Evolutionary conservation across 2,797 vertebrate species (phyloP).

Genomic region (Hyperoplus immaculatus): DNA sequence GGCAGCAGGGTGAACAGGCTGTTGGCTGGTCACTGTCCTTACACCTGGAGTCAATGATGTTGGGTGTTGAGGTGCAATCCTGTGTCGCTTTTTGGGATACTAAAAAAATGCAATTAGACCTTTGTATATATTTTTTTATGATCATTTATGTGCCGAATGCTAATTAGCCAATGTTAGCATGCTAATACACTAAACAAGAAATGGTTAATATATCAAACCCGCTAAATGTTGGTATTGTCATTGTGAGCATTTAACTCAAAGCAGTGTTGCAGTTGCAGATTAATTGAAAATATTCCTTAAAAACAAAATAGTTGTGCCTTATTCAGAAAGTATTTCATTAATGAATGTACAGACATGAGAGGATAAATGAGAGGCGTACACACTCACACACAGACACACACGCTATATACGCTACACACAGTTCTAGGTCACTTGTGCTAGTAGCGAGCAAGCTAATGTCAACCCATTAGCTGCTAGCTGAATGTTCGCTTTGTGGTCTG

Average conservation of each 20-base stretch:
- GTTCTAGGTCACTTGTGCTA: too few relatives aligned
- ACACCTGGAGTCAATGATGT: slow-evolving; percentile 1
- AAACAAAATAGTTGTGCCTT: background rate
- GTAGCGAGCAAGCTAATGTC: background rate
- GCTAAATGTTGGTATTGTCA: background rate
- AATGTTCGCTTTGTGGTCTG: background rate
- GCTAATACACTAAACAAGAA: background rate
- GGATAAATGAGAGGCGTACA: background rate
- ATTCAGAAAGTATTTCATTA: background rate
- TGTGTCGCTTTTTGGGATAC: background rate
- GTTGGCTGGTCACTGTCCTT: background rate
- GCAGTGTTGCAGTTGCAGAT: background rate
- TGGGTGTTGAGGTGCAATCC: background rate
- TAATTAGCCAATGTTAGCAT: background rate
- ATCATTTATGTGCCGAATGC: background rate
- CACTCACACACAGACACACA: background rate
- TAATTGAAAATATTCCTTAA: background rate
- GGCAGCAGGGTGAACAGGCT: slow-evolving; percentile 12
- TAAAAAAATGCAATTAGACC: too few relatives aligned
- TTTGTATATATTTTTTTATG: too few relatives aligned
- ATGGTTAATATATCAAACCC: background rate
- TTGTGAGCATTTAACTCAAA: background rate
- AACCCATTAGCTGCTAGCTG: too few relatives aligned
- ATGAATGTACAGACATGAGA: background rate
- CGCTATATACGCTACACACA: too few relatives aligned